Base-by-base conservation (phyloP, 37 sponge, comb jelly and placozoan species). In the Diacarnus erythraeanus region DNA sequence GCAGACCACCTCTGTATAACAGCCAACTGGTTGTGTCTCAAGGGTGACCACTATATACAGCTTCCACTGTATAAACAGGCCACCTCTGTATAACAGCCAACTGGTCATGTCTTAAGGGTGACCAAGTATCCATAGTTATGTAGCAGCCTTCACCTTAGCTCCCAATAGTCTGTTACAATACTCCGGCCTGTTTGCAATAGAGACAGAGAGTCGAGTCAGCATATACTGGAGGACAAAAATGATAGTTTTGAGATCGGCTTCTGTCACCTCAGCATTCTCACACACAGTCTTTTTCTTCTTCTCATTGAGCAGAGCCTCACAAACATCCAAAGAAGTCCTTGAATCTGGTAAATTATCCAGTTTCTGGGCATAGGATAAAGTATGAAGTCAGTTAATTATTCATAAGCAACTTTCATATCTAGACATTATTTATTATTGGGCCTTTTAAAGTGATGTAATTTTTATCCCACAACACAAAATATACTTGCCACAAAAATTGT, bases 161-260 rank as follows among this genome's bases (percentile, higher is more conserved):
- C 88, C 88, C 10, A 87, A 78, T 0, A 87, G 75, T 41, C 42
- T 47, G 75, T 87, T 84, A 36, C 37, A 38, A n/a, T 87, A 81
- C n/a, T 81, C 47, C 5, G 26, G 33, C 30, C 22, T 70, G 57
- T 77, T 56, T 38, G 39, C 72, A 12, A 54, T 30, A n/a, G 64
- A 22, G 15, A 70, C 29, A 18, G 38, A 27, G 43, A 87, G 77
- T 2, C 59, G 36, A 43, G 51, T 59, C 43, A 81, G 71, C 68
- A 87, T 74, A 56, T 81, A 87, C 25, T 81, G 82, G 39, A 87
- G 82, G 29, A 87, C 47, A 42, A 87, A 81, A 42, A 87, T 57
- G 51, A 69, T 70, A 33, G 77, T 81, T 72, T 87, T 68, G 27
- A 77, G 69, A 57, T 81, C 51, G 15, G 30, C 27, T 2, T 42